Evolutionary conservation across 1,140 invertebrate species (phyloP), one percentile per base, ranked within the genome.

Genomic region (Rhyzopertha dominica): DNA sequence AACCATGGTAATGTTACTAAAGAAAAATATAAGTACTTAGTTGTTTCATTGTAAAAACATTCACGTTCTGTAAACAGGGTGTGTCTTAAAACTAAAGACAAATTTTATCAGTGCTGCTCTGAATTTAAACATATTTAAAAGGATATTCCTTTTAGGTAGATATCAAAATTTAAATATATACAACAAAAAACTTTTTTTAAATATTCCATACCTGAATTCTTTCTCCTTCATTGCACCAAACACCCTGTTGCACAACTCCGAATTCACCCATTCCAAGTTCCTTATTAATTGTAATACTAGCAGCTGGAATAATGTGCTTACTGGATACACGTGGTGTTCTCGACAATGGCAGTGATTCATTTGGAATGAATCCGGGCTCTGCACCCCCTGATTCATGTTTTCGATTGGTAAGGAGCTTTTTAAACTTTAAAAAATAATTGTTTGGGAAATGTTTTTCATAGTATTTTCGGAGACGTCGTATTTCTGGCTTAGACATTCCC

Each of bases 211-310:
- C 54, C 68, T 77, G 73, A 68, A 90, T 87, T 66, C 90, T 78
- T 67, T 94, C 86, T 37, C 89, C 90, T 52, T 89, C 87, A 64
- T 93, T 90, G n/a, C 90, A 94, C 95, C 95, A 98, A 2, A 96
- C 88, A 2, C 92, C 95, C 69, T 98, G 95, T 60, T 96, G 94
- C 0, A 98, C 95, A 5, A 94, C 85, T 5, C 95, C 95, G 75
- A 99, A 98, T 65, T 99, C 95, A 9, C 96, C 95, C 51, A 84
- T 86, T 16, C 95, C 95, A 10, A 98, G 69, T 65, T 95, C 90
- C 69, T 96, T 96, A 65, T 94, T 93, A 3, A 97, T 84, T 24
- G 86, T 84, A 55, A 99, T 95, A 32, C 85, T 84, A 58, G 97
- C 92, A 2, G 87, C 80, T 16, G 92, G 87, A 62, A 99, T 99